Evolutionary conservation across 2,113 vertebrate species (phyloP).

Genomic region (Neofelis nebulosa): DNA sequence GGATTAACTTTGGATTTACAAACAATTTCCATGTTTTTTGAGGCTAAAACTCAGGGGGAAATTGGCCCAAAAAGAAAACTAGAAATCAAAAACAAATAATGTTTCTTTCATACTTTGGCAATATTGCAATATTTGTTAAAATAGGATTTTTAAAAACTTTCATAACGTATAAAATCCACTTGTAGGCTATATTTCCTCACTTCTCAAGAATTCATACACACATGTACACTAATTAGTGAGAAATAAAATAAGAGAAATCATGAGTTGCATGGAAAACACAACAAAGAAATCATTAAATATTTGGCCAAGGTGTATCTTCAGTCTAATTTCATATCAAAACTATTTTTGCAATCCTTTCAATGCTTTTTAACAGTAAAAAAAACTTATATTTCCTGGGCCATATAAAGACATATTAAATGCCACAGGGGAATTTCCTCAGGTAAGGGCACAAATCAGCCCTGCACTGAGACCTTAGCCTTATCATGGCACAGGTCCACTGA

Average conservation of each 20-base stretch:
- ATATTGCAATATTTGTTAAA: not conserved
- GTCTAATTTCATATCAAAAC: not conserved
- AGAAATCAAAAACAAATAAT: not conserved
- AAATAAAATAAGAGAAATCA: not conserved
- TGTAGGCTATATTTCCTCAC: not conserved
- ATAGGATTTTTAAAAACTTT: not conserved
- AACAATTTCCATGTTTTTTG: not conserved
- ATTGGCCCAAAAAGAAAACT: not conserved
- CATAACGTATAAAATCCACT: not conserved
- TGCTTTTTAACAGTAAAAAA: not conserved
- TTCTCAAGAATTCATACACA: not conserved
- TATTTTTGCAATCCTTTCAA: not conserved
- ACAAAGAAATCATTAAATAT: not conserved
- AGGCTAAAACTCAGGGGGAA: not conserved
- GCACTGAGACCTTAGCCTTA: not conserved
- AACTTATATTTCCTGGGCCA: not conserved
- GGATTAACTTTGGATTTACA: not conserved
- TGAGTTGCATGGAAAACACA: not conserved
- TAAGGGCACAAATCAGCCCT: not conserved
- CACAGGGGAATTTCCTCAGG: not conserved
- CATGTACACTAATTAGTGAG: not conserved
- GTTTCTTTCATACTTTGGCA: not conserved
- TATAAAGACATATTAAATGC: not conserved
- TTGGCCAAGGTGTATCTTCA: not conserved
- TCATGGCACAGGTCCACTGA: not conserved